Percentiles rank a stretch among this genome's conserved stretches.
Evolutionary conservation across 2,888 invertebrate species (phyloP).

Genomic region (Listrodromus nycthemerus): DNA sequence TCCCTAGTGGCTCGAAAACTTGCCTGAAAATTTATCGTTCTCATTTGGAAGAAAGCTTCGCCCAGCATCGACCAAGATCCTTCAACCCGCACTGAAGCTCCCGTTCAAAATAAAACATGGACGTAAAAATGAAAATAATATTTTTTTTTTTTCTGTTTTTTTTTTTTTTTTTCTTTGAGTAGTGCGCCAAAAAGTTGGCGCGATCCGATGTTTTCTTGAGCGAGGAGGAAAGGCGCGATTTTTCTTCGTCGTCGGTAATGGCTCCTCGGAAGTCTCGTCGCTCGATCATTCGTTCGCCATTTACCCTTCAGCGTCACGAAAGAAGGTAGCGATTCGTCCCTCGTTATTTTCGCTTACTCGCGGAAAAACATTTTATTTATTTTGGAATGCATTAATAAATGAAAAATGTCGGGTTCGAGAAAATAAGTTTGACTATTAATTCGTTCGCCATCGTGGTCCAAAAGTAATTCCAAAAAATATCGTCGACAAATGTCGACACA

Average conservation of each 20-base stretch:
- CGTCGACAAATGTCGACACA: no score
- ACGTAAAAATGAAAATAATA: neutral
- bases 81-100: neutral
- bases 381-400: neutral
- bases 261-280: neutral
- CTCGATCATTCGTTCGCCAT: conserved; percentile 25
- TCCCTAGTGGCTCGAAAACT: conserved; percentile 63
- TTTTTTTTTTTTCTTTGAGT: neutral
- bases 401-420: no score
- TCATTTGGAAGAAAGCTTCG: conserved; percentile 67
- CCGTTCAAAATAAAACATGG: neutral
- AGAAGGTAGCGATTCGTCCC: neutral
- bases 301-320: neutral
- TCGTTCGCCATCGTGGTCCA: no score
- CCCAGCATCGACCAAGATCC: neutral
- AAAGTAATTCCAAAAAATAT: neutral
- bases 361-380: neutral
- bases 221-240: neutral
- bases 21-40: conserved; percentile 66
- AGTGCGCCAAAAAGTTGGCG: conserved; percentile 55
- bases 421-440: no score
- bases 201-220: conserved; percentile 40
- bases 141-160: neutral
- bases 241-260: neutral
- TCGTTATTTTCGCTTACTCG: neutral